Evolutionary conservation across 2,113 vertebrate species (phyloP).

Genomic region (Heterocephalus glaber): DNA sequence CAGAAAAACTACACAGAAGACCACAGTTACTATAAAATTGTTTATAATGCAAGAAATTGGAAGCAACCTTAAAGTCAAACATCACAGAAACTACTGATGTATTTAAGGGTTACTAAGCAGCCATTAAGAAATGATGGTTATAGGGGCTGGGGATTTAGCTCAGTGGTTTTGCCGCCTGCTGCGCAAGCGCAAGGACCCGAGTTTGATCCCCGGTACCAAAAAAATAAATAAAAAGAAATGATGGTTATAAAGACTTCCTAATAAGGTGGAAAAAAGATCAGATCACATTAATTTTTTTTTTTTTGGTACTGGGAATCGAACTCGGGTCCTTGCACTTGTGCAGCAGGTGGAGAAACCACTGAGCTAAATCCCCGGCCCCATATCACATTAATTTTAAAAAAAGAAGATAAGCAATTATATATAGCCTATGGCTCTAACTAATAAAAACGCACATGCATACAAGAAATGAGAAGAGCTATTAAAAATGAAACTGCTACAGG

Average conservation of each 20-base stretch:
- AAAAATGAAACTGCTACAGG: neutral
- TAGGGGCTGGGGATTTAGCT: no score
- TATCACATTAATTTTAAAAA: neutral
- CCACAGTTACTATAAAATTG: neutral
- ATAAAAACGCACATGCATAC: neutral
- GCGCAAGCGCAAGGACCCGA: no score
- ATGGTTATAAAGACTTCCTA: neutral
- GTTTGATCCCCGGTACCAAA: no score
- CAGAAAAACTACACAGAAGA: neutral
- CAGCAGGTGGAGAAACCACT: no score
- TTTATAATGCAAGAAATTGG: neutral
- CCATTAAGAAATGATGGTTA: neutral
- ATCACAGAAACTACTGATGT: no score
- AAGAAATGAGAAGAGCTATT: neutral
- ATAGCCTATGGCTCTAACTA: neutral
- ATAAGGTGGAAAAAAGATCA: neutral
- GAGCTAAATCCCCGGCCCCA: no score
- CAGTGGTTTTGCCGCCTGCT: no score
- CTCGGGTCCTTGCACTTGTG: no score
- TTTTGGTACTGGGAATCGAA: no score
- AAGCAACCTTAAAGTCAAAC: neutral
- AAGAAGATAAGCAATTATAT: neutral
- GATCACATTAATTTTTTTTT: neutral
- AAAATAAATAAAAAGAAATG: no score
- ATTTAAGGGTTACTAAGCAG: neutral